These are phyloP conservation scores for Melanotus villosus DNA, from an alignment of 2,888 invertebrate genomes.

Conservation along the genomic window DNA sequence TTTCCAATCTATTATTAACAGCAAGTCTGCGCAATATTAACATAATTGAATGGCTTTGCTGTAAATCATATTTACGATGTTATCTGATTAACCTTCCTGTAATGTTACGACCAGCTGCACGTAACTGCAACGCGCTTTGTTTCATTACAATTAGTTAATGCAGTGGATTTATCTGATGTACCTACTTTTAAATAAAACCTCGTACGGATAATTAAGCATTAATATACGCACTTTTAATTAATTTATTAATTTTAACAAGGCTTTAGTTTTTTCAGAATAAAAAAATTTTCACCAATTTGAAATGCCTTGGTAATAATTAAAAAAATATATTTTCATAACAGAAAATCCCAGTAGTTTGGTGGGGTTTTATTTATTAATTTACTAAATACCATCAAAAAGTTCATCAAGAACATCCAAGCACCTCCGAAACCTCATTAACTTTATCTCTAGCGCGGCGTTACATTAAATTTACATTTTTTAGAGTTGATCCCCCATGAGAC, in stretches of 20 bases:
- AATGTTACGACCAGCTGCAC: not conserved
- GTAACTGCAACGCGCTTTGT: not conserved
- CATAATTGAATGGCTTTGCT: not conserved
- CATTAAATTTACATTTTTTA: constrained; percentile 11
- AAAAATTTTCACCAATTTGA: no score
- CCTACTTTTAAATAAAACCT: no score
- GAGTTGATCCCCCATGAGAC: constrained; percentile 18
- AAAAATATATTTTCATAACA: no score
- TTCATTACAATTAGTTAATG: no score
- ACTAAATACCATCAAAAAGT: constrained; percentile 17
- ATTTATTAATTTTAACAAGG: no score
- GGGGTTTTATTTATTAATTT: constrained; percentile 16
- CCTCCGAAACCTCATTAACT: constrained; percentile 17
- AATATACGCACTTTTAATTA: no score
- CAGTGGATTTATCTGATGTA: no score
- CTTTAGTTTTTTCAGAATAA: no score
- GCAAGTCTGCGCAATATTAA: not conserved
- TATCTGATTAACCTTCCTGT: not conserved
- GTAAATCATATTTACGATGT: not conserved
- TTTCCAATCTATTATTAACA: no score
- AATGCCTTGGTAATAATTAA: no score
- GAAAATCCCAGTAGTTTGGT: not conserved
- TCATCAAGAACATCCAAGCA: constrained; percentile 17
- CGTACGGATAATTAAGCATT: no score
- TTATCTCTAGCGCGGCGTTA: constrained; percentile 8